phyloP scores from a whole-genome alignment of 2,888 invertebrate species.

The Drosophila vallismaia region DNA sequence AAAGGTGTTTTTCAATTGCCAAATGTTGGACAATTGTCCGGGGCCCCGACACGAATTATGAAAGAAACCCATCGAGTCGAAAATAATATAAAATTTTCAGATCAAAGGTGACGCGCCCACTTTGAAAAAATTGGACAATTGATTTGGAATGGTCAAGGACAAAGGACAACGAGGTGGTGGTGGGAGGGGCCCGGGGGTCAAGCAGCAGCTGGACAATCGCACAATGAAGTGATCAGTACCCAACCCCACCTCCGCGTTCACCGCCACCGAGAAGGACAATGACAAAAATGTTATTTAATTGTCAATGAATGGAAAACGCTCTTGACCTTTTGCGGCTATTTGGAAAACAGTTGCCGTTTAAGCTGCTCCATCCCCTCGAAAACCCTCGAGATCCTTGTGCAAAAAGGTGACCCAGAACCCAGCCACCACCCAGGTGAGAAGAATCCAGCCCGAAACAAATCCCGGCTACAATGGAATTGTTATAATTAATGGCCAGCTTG shows the following conservation, averaged over 20 bases:
- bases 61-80: constrained; percentile 54
- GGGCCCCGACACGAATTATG: constrained; percentile 63
- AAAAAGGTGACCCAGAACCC: constrained; percentile 51
- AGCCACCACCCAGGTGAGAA: constrained; percentile 66
- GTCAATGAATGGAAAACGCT: constrained; percentile 68
- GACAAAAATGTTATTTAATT: constrained; percentile 58
- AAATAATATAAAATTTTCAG: constrained; percentile 11
- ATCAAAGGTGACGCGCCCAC: constrained; percentile 76
- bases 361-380: background rate
- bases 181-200: constrained; percentile 2
- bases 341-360: constrained; percentile 36
- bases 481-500: constrained; percentile 76
- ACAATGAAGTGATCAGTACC: constrained; percentile 74
- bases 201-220: constrained; percentile 36
- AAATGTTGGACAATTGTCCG: constrained; percentile 56
- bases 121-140: constrained; percentile 61
- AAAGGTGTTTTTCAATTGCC: constrained; percentile 73
- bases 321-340: constrained; percentile 68
- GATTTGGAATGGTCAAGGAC: constrained; percentile 50
- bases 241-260: background rate
- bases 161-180: constrained; percentile 32
- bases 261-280: background rate
- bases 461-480: constrained; percentile 59
- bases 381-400: constrained; percentile 14
- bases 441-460: constrained; percentile 47